Percentiles rank a stretch among this genome's conserved stretches.
phyloP scores from a whole-genome alignment of 2,113 vertebrate genomes.

The Atractosteus spatula region DNA sequence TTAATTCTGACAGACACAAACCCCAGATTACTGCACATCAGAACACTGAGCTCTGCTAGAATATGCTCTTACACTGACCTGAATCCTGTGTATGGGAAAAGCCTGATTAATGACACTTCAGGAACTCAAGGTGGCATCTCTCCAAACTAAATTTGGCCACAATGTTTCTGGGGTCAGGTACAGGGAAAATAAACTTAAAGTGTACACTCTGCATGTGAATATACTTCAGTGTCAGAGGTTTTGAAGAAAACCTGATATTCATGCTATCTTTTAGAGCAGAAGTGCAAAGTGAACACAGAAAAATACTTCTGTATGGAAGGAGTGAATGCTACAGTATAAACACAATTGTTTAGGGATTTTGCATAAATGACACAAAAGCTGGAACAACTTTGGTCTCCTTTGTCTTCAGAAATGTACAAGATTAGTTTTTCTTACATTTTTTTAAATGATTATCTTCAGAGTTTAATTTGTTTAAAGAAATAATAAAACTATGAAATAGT shows the following conservation, averaged over 20 bases:
- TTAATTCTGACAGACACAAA: not conserved
- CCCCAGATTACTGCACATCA: not conserved
- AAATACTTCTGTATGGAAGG: constrained; percentile 34
- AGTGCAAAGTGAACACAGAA: constrained; percentile 24
- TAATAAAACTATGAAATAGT: too few relatives aligned
- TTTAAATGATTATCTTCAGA: too few relatives aligned
- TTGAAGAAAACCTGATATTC: constrained; percentile 31
- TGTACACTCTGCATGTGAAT: constrained; percentile 27
- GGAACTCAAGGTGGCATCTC: constrained; percentile 60
- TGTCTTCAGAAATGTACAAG: not conserved
- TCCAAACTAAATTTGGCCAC: constrained; percentile 71
- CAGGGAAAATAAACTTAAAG: constrained; percentile 51
- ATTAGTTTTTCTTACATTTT: constrained; percentile 47
- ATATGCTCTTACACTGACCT: constrained; percentile 55
- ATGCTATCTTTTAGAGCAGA: constrained; percentile 31
- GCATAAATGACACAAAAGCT: too few relatives aligned
- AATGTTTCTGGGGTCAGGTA: constrained; percentile 62
- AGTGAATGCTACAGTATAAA: constrained; percentile 36
- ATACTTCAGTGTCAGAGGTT: constrained; percentile 22
- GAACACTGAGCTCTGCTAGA: not conserved
- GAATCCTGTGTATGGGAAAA: constrained; percentile 52
- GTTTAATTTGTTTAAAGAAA: too few relatives aligned
- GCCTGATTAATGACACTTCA: constrained; percentile 67
- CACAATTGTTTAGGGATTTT: constrained; percentile 36
- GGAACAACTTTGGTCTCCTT: not conserved